These are phyloP conservation scores for Archilochus colubris DNA, from an alignment of 2,113 vertebrate species.

Conservation along the genomic window DNA sequence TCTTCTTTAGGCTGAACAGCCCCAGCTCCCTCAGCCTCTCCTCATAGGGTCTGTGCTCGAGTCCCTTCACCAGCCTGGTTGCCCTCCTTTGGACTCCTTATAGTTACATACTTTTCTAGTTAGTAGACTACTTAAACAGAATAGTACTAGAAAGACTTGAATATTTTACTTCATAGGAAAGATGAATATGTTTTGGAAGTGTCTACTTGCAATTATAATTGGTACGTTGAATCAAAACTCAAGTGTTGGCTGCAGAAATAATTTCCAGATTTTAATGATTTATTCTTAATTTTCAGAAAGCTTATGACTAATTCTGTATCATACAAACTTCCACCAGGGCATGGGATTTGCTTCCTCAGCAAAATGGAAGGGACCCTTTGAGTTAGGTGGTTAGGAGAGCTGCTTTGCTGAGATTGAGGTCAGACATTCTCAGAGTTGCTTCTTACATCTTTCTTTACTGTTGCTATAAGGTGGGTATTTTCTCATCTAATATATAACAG, in stretches of 20 bases:
- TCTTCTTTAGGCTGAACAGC: no score
- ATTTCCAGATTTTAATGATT: background rate
- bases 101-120: background rate
- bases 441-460: background rate
- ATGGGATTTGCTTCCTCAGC: background rate
- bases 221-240: background rate
- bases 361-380: background rate
- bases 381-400: background rate
- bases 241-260: background rate
- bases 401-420: background rate
- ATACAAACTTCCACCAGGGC: background rate
- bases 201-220: background rate
- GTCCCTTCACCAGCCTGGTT: no score
- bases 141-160: background rate
- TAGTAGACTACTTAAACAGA: background rate
- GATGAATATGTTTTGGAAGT: background rate
- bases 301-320: background rate
- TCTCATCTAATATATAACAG: background rate
- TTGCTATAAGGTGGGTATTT: background rate
- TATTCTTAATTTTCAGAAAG: background rate
- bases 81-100: no score
- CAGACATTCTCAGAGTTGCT: background rate
- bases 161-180: background rate
- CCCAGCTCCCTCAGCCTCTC: no score
- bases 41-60: no score